phyloP scores from a whole-genome alignment of 2,113 vertebrate species.

The human (Homo sapiens) region GRCh38 chr11:15768001-15768500 shows the following conservation, averaged over 20 bases:
- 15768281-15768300: neutral
- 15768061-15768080: conserved; percentile 45
- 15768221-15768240: neutral
- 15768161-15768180: neutral
- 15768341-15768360: neutral
- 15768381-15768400: neutral
- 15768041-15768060: conserved; percentile 58
- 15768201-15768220: neutral
- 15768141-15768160: neutral
- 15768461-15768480: neutral
- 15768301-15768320: neutral
- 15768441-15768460: neutral
- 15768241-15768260: neutral
- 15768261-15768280: neutral
- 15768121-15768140: neutral
- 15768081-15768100: conserved; percentile 36
- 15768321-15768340: neutral
- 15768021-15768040: conserved; percentile 37
- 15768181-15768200: neutral
- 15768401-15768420: no score
- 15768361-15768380: neutral
- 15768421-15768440: neutral
- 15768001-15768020: conserved; percentile 49
- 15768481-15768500: neutral
- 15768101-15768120: neutral